Conservation (phyloP, 92 coral and sea anemone species). For the Epizoanthus stellaris region DNA sequence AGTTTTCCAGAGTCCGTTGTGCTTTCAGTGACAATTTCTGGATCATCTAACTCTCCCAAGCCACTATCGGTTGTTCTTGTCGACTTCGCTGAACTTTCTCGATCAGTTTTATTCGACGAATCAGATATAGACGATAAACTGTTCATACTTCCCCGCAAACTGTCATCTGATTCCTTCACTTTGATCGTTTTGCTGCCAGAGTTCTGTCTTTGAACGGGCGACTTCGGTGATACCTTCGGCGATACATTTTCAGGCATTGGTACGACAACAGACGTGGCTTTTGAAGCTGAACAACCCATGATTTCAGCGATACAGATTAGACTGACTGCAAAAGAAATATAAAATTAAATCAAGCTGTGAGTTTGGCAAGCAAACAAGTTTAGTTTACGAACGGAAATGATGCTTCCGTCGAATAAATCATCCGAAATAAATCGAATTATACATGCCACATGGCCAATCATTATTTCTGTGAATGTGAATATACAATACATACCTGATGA, state of each 20-base stretch:
- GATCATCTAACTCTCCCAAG: constrained; percentile 85
- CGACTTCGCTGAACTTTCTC: constrained; percentile 93
- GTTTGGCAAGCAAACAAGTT: not conserved
- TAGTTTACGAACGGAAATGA: not conserved
- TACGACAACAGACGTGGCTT: constrained; percentile 63
- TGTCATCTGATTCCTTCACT: constrained; percentile 66
- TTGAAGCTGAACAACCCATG: constrained; percentile 90
- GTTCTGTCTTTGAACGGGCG: constrained; percentile 17
- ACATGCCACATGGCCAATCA: not conserved
- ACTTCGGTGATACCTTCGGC: not conserved
- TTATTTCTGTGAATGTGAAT: not conserved
- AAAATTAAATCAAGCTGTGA: not conserved
- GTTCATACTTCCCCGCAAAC: constrained; percentile 83
- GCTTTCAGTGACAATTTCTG: constrained; percentile 75
- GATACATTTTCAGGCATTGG: constrained; percentile 66
- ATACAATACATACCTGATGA: not conserved
- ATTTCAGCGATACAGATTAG: not conserved
- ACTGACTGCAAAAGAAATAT: not conserved
- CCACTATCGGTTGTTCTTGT: constrained; percentile 98
- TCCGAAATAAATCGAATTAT: not conserved
- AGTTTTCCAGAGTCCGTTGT: constrained; percentile 65
- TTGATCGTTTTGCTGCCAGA: constrained; percentile 42
- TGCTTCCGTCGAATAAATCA: not conserved
- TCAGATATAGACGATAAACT: constrained; percentile 70
- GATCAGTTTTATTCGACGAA: constrained; percentile 64